phyloP scores from a whole-genome alignment of 2,888 invertebrate species.

The Troglohyphantes excavatus region DNA sequence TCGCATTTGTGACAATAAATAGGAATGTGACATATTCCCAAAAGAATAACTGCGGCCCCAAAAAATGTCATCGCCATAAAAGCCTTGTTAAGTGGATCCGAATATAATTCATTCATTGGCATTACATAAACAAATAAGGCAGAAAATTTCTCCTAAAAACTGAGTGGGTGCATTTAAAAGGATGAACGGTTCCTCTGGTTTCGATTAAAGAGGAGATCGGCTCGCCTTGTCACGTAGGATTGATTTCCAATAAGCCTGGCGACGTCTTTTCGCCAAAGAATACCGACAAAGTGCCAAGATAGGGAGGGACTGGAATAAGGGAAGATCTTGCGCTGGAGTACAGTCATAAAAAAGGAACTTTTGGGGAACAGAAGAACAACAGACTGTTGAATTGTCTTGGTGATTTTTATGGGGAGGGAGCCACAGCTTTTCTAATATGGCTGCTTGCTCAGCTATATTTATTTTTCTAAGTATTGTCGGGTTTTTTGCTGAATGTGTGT shows the following conservation, averaged over 20 bases:
- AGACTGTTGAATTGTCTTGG: conserved; percentile 48
- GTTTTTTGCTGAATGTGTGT: background rate
- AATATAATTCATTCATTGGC: conserved; percentile 37
- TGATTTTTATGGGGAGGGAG: conserved; percentile 17
- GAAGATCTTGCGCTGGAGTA: conserved; percentile 41
- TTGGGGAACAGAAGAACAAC: conserved; percentile 51
- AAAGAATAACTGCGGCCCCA: background rate
- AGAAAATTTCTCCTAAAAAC: conserved; percentile 54
- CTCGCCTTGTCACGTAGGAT: conserved; percentile 59
- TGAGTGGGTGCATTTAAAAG: conserved; percentile 60
- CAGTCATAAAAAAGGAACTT: conserved; percentile 50
- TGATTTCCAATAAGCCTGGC: conserved; percentile 70
- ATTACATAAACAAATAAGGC: conserved; percentile 63
- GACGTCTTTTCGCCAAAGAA: conserved; percentile 61
- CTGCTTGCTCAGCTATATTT: background rate
- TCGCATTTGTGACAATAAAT: no score
- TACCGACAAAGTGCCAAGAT: conserved; percentile 68
- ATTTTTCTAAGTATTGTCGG: background rate
- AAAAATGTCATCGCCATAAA: background rate
- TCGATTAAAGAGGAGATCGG: conserved; percentile 61
- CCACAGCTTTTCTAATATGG: background rate
- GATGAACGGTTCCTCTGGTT: conserved; percentile 43
- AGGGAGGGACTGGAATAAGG: conserved; percentile 51
- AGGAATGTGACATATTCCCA: background rate
- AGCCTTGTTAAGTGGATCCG: conserved; percentile 37